Conservation (phyloP, 2,888 invertebrate genomes). For the Globia sparganii region DNA sequence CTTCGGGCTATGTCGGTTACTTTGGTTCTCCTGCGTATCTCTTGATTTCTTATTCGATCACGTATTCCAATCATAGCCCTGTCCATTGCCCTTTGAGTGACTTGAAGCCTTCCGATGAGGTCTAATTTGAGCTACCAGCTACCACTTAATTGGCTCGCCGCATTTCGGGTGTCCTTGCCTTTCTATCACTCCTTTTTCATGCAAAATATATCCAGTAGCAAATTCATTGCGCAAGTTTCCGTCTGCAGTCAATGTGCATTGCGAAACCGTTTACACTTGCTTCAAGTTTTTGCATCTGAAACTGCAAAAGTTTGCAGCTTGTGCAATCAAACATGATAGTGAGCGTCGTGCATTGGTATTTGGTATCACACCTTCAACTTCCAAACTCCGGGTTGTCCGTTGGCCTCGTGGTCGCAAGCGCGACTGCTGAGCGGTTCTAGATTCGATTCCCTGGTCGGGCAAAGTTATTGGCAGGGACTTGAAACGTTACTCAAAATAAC, state of each 20-base stretch:
- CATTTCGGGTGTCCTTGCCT: not conserved
- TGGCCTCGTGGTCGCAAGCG: no score
- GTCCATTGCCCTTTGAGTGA: not conserved
- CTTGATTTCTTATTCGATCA: not conserved
- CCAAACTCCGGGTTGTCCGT: no score
- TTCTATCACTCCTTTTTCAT: not conserved
- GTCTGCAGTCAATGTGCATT: slow-evolving; percentile 26
- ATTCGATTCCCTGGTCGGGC: no score
- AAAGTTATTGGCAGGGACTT: no score
- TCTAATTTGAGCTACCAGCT: not conserved
- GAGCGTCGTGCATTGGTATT: no score
- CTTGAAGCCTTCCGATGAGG: not conserved
- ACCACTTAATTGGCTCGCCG: not conserved
- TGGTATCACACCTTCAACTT: no score
- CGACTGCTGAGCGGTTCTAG: no score
- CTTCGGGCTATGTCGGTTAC: not conserved
- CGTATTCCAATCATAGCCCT: not conserved
- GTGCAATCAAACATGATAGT: not conserved
- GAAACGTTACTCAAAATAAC: no score
- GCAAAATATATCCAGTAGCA: not conserved
- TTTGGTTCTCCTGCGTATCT: not conserved
- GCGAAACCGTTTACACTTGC: slow-evolving; percentile 6
- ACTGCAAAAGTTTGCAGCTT: slow-evolving; percentile 4
- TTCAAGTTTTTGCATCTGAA: not conserved
- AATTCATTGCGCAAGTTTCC: slow-evolving; percentile 23